Evolutionary conservation across 2,113 vertebrate species (phyloP), one percentile per base, ranked within the genome.

Genomic region (Corythoichthys haematopterus): DNA sequence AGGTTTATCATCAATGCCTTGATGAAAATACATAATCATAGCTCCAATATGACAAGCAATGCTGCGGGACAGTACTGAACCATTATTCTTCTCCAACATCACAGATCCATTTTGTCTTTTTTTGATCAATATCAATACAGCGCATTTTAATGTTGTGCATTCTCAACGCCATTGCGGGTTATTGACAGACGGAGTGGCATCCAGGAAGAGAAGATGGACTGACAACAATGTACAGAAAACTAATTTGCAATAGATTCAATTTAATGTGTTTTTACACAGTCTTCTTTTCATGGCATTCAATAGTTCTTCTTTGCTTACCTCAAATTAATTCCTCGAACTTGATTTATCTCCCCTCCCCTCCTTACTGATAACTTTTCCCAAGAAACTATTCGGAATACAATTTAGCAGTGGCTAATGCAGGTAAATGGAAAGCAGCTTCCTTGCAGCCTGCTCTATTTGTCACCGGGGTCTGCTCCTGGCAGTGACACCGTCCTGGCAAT

Each of bases 401-500:
- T 48, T 33, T 70, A 76, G 79, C 79, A 80, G 78, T 70, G 43
- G 67, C 75, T 82, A 81, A 87, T 82, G 79, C 62, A 55, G 52
- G 58, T 60, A 85, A 84, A 87, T 72, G 59, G 68, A 62, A 66
- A 67, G 64, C 71, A 68, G 79, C 40, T 68, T 65, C 52, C 38
- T 36, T 13, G 6, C 37, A 46, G 73, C 68, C 70, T 65, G 72
- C 75, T 72, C 81, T 68, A 73, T 76, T 74, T 75, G 11, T 81
- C 78, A 74, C 80, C 74, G 72, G 69, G 79, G 77, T 70, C 52
- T 66, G 68, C 77, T 83, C 40, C 70, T 74, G 79, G 76, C 74
- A 69, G 58, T 80, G 87, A 86, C 87, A 83, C 64, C 84, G 76
- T 87, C 80, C 72, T 88, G 86, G 81, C 83, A 80, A 85, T 72